These are phyloP conservation scores for Tiphia femorata DNA, from an alignment of 2,888 invertebrate genomes.

Conservation along the genomic window DNA sequence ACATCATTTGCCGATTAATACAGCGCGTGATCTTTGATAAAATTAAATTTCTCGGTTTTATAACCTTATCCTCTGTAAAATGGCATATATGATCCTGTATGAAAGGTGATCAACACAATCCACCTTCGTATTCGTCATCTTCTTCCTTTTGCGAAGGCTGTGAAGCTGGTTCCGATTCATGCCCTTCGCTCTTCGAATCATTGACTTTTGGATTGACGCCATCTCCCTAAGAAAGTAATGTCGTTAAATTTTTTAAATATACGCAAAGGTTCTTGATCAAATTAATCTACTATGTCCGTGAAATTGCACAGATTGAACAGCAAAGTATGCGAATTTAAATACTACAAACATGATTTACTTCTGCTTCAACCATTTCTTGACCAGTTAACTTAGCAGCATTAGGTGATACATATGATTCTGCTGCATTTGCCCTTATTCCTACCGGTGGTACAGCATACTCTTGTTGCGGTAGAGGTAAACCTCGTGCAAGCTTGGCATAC, in stretches of 20 bases:
- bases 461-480: constrained; percentile 78
- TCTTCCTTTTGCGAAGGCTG: not conserved
- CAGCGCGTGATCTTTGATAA: too few species aligned
- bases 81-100: too few species aligned
- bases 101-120: constrained; percentile 6
- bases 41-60: too few species aligned
- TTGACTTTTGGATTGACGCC: not conserved
- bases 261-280: not conserved
- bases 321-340: not conserved
- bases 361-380: constrained; percentile 63
- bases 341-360: constrained; percentile 57
- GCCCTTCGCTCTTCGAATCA: not conserved
- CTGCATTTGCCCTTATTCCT: constrained; percentile 78
- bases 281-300: too few species aligned
- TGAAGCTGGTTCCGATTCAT: not conserved
- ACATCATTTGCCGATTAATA: too few species aligned
- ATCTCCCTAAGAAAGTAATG: not conserved
- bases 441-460: constrained; percentile 73
- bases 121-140: constrained; percentile 3
- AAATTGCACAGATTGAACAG: too few species aligned
- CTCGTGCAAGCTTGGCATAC: constrained; percentile 82
- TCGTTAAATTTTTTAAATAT: not conserved
- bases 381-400: constrained; percentile 66
- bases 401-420: constrained; percentile 76
- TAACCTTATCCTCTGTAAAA: too few species aligned